Percentiles rank a stretch among this genome's conserved stretches.
Conservation (phyloP, 2,888 invertebrate genomes). For the Tetragonula carbonaria region DNA sequence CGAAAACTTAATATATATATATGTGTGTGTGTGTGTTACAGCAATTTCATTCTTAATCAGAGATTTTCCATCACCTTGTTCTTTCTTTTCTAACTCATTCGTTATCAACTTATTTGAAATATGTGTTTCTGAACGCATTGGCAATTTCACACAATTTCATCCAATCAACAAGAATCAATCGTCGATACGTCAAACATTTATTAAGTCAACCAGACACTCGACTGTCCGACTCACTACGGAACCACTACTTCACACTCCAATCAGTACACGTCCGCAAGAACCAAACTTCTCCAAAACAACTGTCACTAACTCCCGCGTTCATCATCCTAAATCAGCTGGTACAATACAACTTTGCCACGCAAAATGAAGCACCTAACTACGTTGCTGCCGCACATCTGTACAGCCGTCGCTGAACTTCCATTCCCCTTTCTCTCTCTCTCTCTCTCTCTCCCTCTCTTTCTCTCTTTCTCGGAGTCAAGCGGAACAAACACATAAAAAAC, state of each 20-base stretch:
- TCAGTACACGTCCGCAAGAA: not conserved
- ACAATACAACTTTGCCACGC: not conserved
- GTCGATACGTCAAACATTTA: not conserved
- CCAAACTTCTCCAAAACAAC: not conserved
- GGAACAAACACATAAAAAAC: slow-evolving; percentile 18
- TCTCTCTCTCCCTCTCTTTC: no score
- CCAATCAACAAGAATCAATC: not conserved
- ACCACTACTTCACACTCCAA: not conserved
- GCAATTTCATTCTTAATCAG: no score
- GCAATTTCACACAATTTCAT: no score
- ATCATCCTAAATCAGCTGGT: not conserved
- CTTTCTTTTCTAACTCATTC: no score
- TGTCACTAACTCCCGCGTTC: not conserved
- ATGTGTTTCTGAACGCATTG: no score
- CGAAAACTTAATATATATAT: no score
- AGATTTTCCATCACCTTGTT: no score
- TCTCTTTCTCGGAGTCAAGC: not conserved
- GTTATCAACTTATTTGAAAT: no score
- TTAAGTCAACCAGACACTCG: not conserved
- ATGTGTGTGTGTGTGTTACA: no score
- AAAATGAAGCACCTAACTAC: not conserved
- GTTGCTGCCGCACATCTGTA: not conserved
- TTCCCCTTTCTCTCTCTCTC: not conserved
- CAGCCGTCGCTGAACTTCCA: not conserved
- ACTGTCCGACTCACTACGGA: not conserved